Evolutionary conservation across 2,113 vertebrate species (phyloP).

Genomic region (Peucedramus taeniatus): DNA sequence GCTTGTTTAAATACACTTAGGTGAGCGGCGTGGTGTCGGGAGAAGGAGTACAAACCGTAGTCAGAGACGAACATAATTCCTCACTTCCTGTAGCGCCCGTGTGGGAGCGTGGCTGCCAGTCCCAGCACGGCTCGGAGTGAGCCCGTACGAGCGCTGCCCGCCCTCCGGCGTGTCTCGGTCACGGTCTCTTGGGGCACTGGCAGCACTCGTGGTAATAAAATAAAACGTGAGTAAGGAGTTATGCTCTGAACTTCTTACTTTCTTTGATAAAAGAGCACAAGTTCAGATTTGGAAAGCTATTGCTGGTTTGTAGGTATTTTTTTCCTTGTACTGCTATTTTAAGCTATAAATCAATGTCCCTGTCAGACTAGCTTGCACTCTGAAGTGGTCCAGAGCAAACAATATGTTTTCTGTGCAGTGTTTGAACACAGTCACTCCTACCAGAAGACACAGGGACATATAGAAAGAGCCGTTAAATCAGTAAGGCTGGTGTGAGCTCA

Average conservation of each 20-base stretch:
- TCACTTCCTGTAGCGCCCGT: accelerated
- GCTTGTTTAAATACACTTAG: background rate
- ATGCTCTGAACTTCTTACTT: accelerated
- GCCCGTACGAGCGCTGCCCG: accelerated
- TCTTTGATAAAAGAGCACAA: background rate
- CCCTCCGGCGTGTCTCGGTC: no score
- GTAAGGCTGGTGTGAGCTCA: background rate
- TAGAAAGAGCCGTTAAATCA: background rate
- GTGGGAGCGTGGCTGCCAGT: accelerated
- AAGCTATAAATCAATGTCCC: background rate
- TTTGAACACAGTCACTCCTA: background rate
- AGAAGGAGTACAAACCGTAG: no score
- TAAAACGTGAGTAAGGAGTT: background rate
- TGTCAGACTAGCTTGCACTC: background rate
- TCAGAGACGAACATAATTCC: no score
- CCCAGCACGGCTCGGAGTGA: background rate
- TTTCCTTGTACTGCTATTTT: background rate
- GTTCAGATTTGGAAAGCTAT: background rate
- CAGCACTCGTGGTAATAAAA: background rate
- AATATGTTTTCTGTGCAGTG: background rate
- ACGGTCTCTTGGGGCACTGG: accelerated
- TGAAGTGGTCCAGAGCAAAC: background rate
- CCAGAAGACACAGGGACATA: accelerated
- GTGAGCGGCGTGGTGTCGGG: no score
- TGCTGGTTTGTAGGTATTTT: background rate